Percentiles rank a stretch among this genome's conserved stretches.
Conservation (phyloP, 2,888 invertebrate genomes). For the Cerastis leucographa region DNA sequence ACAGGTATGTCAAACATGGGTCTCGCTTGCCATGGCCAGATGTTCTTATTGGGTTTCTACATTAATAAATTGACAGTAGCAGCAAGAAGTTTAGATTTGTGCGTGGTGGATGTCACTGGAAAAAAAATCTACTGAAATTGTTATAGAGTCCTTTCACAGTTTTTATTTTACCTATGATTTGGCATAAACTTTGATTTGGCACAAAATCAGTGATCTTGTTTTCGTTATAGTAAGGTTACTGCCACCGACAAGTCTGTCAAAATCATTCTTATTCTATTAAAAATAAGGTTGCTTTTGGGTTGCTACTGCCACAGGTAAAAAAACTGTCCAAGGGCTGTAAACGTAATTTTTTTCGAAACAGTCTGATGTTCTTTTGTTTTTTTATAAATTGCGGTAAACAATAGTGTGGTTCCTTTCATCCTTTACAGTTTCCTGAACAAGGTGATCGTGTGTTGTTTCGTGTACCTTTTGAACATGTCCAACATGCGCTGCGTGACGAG, state of each 20-base stretch:
- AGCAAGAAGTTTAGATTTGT: background rate
- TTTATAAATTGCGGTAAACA: too few relatives aligned
- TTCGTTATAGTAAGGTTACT: background rate
- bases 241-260: background rate
- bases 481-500: conserved; percentile 97
- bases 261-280: background rate
- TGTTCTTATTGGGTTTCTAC: background rate
- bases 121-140: background rate
- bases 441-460: conserved; percentile 4
- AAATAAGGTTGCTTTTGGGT: background rate
- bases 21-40: background rate
- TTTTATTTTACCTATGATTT: background rate
- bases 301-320: background rate
- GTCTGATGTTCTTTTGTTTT: background rate
- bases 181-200: background rate
- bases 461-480: conserved; percentile 96
- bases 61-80: background rate
- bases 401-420: background rate
- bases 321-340: background rate
- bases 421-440: background rate
- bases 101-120: background rate
- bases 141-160: background rate
- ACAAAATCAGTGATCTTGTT: background rate
- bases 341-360: background rate
- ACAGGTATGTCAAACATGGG: background rate